A percentile compares a stretch with the other conserved stretches of the same genome.
Evolutionary conservation across 2,888 invertebrate genomes (phyloP).

Genomic region (Ormyrus nitidulus): DNA sequence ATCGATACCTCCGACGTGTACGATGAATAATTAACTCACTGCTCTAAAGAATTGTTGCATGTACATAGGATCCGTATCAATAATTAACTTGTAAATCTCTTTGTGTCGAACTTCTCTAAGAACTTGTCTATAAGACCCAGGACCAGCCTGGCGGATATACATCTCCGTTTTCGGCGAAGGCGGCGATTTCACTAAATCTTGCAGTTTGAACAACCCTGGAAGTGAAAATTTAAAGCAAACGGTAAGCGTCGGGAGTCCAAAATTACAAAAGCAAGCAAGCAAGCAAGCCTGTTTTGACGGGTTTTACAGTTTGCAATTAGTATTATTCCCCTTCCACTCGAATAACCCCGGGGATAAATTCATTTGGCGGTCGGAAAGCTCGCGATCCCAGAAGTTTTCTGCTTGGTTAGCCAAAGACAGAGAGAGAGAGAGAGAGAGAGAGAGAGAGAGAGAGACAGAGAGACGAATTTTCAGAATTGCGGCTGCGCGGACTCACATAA

Average conservation of each 20-base stretch:
- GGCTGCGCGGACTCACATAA: not conserved
- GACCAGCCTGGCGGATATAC: slow-evolving; percentile 86
- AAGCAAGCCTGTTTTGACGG: no score
- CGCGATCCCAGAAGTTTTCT: slow-evolving; percentile 28
- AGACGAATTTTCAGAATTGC: no score
- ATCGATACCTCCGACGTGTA: not conserved
- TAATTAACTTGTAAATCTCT: slow-evolving; percentile 90
- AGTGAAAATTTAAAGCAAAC: slow-evolving; percentile 11
- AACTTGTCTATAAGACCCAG: slow-evolving; percentile 82
- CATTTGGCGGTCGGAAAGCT: slow-evolving; percentile 18
- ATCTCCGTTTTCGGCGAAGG: slow-evolving; percentile 82
- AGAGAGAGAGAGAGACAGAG: not conserved
- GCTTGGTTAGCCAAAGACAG: slow-evolving; percentile 29
- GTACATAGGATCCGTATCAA: slow-evolving; percentile 90
- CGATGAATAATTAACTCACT: slow-evolving; percentile 78
- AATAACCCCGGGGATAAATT: slow-evolving; percentile 32
- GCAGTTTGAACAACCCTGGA: slow-evolving; percentile 87
- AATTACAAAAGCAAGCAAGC: no score
- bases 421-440: not conserved
- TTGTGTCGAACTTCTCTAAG: slow-evolving; percentile 90
- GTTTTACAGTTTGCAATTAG: not conserved
- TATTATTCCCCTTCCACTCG: slow-evolving; percentile 1
- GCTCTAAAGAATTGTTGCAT: slow-evolving; percentile 90
- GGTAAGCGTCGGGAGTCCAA: no score
- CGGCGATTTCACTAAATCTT: slow-evolving; percentile 87